Conservation (phyloP, 2,113 vertebrate species). For the Sapajus apella region DNA sequence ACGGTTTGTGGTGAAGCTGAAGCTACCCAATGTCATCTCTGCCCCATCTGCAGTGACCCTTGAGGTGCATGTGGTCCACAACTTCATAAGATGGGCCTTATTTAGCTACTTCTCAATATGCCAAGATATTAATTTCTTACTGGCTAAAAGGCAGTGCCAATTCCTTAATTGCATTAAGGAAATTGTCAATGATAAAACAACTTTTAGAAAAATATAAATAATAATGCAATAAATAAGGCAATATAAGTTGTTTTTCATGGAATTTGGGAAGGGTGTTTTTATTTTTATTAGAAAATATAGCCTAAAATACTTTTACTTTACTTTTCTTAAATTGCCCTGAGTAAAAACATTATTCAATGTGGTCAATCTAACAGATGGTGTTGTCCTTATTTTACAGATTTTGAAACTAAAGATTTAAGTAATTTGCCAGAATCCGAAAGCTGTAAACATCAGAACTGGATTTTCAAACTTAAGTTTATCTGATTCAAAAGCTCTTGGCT, state of each 20-base stretch:
- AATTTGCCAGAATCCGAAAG: not conserved
- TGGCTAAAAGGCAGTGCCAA: not conserved
- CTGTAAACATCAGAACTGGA: not conserved
- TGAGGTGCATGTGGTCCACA: not conserved
- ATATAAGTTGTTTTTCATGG: not conserved
- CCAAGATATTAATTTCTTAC: not conserved
- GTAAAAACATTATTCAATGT: not conserved
- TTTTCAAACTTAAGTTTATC: not conserved
- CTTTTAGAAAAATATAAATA: not conserved
- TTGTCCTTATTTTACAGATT: not conserved
- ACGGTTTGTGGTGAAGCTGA: not conserved
- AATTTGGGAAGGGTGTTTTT: not conserved
- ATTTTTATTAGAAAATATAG: not conserved
- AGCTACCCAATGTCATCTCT: too few species aligned
- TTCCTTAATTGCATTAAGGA: not conserved
- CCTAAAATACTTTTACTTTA: not conserved
- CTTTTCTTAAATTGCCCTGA: not conserved
- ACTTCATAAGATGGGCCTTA: not conserved
- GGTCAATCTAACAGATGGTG: not conserved
- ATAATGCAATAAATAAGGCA: slow-evolving; percentile 1
- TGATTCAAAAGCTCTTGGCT: not conserved
- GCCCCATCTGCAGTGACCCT: not conserved
- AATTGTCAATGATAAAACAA: not conserved
- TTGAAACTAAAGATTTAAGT: not conserved
- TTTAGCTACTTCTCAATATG: not conserved